Evolutionary conservation across 2,113 vertebrate genomes (phyloP), one percentile per base, ranked within the genome.

Genomic region (Xerus inauris): DNA sequence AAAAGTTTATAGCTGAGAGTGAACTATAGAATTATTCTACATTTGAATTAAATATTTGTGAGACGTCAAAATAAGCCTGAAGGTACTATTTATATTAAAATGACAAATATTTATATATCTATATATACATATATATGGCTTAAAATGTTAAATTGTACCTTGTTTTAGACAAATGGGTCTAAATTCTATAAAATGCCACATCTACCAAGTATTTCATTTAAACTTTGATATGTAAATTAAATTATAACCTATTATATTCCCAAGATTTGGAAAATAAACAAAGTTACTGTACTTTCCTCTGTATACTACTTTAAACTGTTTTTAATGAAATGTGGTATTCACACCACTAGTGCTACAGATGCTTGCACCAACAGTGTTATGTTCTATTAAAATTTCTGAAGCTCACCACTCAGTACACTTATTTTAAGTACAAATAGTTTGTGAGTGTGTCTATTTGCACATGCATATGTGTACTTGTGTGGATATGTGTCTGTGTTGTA

Each of bases 121-220:
- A 17, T 54, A 47, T 76, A 35, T 40, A 45, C 72, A 3, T 90
- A 16, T 84, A 86, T 75, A 45, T 80, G 14, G 42, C 73, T 83
- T 85, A 32, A 85, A 92, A 75, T 35, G 67, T 40, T 75, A 86
- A 94, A 72, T 95, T 93, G 35, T 92, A 54, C 14, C 12, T 62
- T 62, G 10, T 62, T 93, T 32, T 75, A 84, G 42, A 80, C 26
- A 81, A 83, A 69, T 91, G 42, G 83, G 51, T 45, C 12, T 67
- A 75, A 91, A 89, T 87, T 96, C 45, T 54, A 35, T 88, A 59
- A 95, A 96, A 59, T 95, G 3, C 28, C 10, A 32, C 57, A 86
- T 69, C 28, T 89, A 69, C 42, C 14, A 88, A 64, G 19, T 82
- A 16, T 87, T 59, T 45, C 38, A 85, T 92, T 96, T 95, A 77